phyloP scores from a whole-genome alignment of 2,888 invertebrate species.

The Cryptocephalus moraei region DNA sequence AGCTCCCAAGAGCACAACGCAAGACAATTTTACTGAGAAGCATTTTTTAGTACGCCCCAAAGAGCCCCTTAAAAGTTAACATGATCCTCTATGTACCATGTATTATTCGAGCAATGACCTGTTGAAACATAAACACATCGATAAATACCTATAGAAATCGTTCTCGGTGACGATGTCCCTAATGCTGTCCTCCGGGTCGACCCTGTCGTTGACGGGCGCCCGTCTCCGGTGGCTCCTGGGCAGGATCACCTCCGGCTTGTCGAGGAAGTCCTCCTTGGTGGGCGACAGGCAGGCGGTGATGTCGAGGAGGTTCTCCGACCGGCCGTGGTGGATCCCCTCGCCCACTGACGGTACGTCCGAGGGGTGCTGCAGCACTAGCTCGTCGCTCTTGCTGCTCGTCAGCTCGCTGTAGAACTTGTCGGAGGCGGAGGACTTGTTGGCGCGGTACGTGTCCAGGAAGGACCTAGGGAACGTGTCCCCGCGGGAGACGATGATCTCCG shows the following conservation, averaged over 20 bases:
- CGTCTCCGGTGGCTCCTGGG: conserved; percentile 25
- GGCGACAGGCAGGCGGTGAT: conserved; percentile 29
- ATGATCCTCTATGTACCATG: no score
- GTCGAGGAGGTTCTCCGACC: conserved; percentile 37
- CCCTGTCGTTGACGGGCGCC: conserved; percentile 40
- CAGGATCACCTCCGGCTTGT: conserved; percentile 28
- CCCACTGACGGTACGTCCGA: conserved; percentile 31
- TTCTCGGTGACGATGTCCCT: conserved; percentile 53
- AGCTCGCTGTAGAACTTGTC: conserved; percentile 38
- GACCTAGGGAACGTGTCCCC: conserved; percentile 39
- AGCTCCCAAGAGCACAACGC: no score
- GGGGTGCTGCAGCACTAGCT: conserved; percentile 40
- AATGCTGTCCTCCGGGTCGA: conserved; percentile 54
- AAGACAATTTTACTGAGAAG: no score
- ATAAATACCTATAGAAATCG: conserved; percentile 49
- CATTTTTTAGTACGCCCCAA: no score
- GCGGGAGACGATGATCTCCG: conserved; percentile 35
- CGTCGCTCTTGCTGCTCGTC: conserved; percentile 44
- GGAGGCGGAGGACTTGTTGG: conserved; percentile 26
- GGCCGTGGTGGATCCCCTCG: conserved; percentile 39
- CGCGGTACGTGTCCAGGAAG: conserved; percentile 36
- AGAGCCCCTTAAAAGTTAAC: no score
- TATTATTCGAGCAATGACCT: not conserved
- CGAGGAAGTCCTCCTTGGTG: conserved; percentile 28
- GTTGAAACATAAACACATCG: conserved; percentile 3